phyloP scores from a whole-genome alignment of 2,797 vertebrate species.

The Manis pentadactyla region DNA sequence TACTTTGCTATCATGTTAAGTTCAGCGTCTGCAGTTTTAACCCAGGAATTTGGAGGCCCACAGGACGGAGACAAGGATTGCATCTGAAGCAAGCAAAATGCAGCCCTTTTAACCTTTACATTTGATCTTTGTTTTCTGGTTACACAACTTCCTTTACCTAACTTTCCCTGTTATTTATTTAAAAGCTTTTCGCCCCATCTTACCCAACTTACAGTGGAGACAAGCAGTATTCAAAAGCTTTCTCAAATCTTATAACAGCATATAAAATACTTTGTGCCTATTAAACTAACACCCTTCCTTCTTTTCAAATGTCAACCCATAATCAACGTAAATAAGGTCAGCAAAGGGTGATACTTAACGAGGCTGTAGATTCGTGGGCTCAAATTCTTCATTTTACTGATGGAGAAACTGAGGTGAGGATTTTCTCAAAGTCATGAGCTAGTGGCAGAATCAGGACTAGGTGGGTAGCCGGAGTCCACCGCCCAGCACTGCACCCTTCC shows the following conservation, averaged over 20 bases:
- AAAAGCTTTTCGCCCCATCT: slow-evolving; percentile 23
- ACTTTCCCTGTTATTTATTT: slow-evolving; percentile 55
- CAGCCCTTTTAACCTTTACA: slow-evolving; percentile 4
- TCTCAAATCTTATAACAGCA: background rate
- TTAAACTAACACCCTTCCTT: background rate
- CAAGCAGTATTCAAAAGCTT: background rate
- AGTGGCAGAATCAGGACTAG: background rate
- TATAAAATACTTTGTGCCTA: background rate
- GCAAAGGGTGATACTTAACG: background rate
- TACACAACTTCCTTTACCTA: background rate
- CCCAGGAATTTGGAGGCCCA: too few species aligned
- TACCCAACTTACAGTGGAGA: background rate
- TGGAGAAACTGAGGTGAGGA: background rate
- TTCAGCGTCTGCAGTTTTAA: too few species aligned
- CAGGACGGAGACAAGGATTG: too few species aligned
- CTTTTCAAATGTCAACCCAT: slow-evolving; percentile 18
- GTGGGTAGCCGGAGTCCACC: too few species aligned
- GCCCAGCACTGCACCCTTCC: background rate
- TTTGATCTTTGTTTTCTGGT: slow-evolving; percentile 13
- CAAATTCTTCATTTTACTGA: background rate
- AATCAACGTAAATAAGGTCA: background rate
- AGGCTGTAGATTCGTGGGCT: background rate
- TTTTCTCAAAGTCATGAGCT: background rate
- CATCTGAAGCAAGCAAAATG: background rate
- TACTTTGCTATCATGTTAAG: too few species aligned